These are phyloP conservation scores for Paraescarpia echinospica DNA, from an alignment of 1,140 invertebrate species.

Conservation along the genomic window DNA sequence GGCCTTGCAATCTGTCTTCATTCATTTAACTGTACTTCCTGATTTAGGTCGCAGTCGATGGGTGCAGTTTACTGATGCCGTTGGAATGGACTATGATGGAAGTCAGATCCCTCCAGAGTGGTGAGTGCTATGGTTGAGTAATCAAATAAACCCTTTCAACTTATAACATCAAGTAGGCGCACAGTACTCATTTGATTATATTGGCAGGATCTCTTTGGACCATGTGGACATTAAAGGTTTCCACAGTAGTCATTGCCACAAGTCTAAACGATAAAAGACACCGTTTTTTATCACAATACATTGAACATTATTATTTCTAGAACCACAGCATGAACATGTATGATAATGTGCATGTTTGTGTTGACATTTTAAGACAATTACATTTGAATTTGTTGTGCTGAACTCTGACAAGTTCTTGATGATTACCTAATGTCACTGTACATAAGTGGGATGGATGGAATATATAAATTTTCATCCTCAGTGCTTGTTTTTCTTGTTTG, in stretches of 20 bases:
- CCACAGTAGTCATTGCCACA: neutral
- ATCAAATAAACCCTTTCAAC: neutral
- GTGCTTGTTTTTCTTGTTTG: neutral
- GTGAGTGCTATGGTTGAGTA: slow-evolving; percentile 60
- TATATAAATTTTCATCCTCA: too few relatives aligned
- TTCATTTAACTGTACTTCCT: neutral
- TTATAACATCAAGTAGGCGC: neutral
- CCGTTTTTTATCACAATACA: neutral
- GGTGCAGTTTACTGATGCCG: slow-evolving; percentile 81
- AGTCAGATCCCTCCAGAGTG: slow-evolving; percentile 91
- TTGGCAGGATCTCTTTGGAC: neutral
- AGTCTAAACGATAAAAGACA: neutral
- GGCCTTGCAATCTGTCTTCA: neutral
- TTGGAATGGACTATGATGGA: slow-evolving; percentile 85
- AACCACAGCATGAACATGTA: too few relatives aligned
- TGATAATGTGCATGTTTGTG: too few relatives aligned
- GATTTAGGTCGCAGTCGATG: slow-evolving; percentile 81
- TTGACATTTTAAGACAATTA: too few relatives aligned
- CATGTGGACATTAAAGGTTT: neutral
- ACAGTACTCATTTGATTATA: neutral
- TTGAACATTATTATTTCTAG: too few relatives aligned
- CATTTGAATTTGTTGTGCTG: too few relatives aligned
- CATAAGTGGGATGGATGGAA: neutral
- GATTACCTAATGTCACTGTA: neutral
- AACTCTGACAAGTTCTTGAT: neutral